phyloP scores from a whole-genome alignment of 2,113 vertebrate genomes.

The Notarius lentiginosus region DNA sequence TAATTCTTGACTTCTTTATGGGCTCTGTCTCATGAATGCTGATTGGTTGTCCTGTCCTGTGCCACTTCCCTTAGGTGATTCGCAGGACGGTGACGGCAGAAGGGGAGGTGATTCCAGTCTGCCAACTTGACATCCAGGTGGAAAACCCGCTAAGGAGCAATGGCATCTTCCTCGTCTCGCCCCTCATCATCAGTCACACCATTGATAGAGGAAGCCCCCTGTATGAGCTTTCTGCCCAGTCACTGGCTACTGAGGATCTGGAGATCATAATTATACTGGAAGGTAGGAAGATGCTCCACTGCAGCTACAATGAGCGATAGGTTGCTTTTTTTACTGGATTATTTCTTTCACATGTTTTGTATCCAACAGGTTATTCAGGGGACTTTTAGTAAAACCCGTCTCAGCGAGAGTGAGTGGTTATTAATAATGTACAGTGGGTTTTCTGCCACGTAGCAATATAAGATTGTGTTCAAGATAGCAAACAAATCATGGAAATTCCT shows the following conservation, averaged over 20 bases:
- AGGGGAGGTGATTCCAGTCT: slow-evolving; percentile 79
- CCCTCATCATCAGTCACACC: slow-evolving; percentile 81
- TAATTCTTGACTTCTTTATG: neutral
- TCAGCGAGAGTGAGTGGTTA: neutral
- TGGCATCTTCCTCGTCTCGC: slow-evolving; percentile 81
- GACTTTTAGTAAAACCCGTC: neutral
- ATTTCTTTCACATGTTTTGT: neutral
- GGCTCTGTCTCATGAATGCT: neutral
- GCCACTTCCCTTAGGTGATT: slow-evolving; percentile 67
- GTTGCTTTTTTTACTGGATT: neutral
- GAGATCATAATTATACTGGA: slow-evolving; percentile 81
- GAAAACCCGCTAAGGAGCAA: slow-evolving; percentile 81
- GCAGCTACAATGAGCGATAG: neutral
- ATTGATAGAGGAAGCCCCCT: slow-evolving; percentile 78
- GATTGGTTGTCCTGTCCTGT: slow-evolving; percentile 1
- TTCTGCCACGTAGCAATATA: neutral
- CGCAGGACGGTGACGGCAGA: slow-evolving; percentile 75
- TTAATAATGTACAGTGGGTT: neutral
- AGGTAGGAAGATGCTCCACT: slow-evolving; percentile 56
- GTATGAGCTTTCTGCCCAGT: slow-evolving; percentile 74
- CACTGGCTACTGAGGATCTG: slow-evolving; percentile 72
- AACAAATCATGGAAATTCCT: neutral
- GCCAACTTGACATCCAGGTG: slow-evolving; percentile 82
- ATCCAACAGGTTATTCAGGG: neutral
- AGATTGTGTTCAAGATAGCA: neutral